Base-by-base conservation (phyloP, 2,888 invertebrate genomes). In the Tipula confusa region DNA sequence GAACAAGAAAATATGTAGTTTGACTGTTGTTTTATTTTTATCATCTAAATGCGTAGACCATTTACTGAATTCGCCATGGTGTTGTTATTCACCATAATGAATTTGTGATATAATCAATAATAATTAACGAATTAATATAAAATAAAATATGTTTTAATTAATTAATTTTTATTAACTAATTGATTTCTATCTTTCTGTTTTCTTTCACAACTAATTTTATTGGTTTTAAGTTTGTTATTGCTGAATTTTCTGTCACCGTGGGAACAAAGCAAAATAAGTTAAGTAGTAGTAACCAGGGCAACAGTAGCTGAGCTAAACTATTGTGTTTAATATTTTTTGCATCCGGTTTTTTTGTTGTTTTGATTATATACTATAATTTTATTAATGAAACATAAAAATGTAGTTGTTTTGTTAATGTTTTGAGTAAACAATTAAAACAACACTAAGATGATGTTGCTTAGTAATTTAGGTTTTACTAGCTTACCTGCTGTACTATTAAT, bases 211-310 rank as follows among this genome's bases (percentile, higher is more conserved):
- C 36, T 33, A 36, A 36, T 64, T 64, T 64, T 9, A 9, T 24
- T 24, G 24, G 1, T 24, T 64, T 64, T 64, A 24, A 2, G n/a
- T 0, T n/a, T 43, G n/a, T n/a, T 24, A 13, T 24, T 64, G 24
- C 64, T 64, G 64, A 64, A 64, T 24, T 64, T 80, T 13, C 80
- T 82, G 82, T 82, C 82, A 82, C 82, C 82, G 82, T 82, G 82
- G 82, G 82, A 82, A 82, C 28, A 81, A n/a, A 13, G 13, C 80
- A 36, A n/a, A 36, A 15, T n/a, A 36, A 80, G 28, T 11, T n/a
- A 11, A 82, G 18, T 13, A 82, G 18, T 13, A 80, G 1, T 15
- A 24, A 82, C n/a, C 2, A 24, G 64, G 15, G 43, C 43, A 43
- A 43, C 64, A 64, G 64, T 24, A 64, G 64, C 64, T 24, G 24